Conservation (phyloP, 2,888 invertebrate species). For the Pollenia amentaria region DNA sequence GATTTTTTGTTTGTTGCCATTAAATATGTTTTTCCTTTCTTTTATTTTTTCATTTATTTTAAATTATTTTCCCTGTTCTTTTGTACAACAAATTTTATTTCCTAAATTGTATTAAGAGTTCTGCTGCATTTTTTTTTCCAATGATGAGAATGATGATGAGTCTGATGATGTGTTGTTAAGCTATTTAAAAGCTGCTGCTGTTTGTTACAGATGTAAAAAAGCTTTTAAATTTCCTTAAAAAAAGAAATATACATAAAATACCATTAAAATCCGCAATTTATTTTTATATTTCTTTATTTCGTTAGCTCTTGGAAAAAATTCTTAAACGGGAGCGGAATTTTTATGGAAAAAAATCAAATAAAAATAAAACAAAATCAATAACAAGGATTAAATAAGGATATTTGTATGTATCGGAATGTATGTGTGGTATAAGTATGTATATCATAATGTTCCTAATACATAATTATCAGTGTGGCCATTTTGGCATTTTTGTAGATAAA, state of each 20-base stretch:
- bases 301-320: neutral
- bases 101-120: conserved; percentile 15
- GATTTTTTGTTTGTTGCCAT: conserved; percentile 38
- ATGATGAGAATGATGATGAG: conserved; percentile 4
- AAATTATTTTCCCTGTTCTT: conserved; percentile 9
- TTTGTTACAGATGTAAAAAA: neutral
- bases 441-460: too few relatives aligned
- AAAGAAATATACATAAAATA: conserved; percentile 9
- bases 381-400: neutral
- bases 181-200: conserved; percentile 23
- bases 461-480: too few relatives aligned
- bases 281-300: conserved; percentile 21
- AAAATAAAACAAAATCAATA: conserved; percentile 28
- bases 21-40: conserved; percentile 14
- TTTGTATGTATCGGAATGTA: neutral
- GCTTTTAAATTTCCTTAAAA: conserved; percentile 31
- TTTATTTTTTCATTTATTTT: conserved; percentile 2
- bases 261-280: conserved; percentile 37
- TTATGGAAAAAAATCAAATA: conserved; percentile 9
- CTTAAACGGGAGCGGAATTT: neutral
- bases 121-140: neutral
- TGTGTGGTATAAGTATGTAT: too few relatives aligned
- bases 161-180: conserved; percentile 19
- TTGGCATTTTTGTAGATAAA: too few relatives aligned
- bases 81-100: neutral